Evolutionary conservation across 1,140 invertebrate species (phyloP).

Genomic region (Camponotus pennsylvanicus): DNA sequence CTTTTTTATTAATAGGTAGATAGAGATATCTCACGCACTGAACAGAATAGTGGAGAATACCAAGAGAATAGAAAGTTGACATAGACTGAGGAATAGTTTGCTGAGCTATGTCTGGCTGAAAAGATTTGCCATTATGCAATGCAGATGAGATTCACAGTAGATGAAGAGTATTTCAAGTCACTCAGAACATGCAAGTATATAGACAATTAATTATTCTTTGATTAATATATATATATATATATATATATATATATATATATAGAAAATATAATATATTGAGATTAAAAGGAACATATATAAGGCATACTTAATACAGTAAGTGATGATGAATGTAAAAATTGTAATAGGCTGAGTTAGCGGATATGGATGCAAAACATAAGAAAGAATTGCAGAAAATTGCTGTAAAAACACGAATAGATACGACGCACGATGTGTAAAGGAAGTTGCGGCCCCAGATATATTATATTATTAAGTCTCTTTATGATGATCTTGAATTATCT

Average conservation of each 20-base stretch:
- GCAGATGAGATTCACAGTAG: constrained; percentile 60
- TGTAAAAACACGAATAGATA: constrained; percentile 74
- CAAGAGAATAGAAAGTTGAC: too few species aligned
- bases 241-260: too few species aligned
- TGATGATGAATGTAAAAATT: too few species aligned
- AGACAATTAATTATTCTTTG: neutral
- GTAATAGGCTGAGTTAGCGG: constrained; percentile 53
- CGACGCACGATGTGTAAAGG: constrained; percentile 76
- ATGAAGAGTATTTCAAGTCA: constrained; percentile 70
- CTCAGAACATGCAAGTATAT: constrained; percentile 71
- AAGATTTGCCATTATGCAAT: constrained; percentile 63
- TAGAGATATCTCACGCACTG: too few species aligned
- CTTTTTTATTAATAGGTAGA: neutral
- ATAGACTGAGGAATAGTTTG: constrained; percentile 73
- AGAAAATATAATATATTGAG: neutral
- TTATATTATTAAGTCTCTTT: constrained; percentile 70
- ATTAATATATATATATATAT: too few species aligned
- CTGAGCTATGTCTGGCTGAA: constrained; percentile 75
- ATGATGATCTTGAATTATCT: constrained; percentile 76
- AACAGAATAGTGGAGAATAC: too few species aligned
- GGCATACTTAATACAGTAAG: neutral
- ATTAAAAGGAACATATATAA: neutral
- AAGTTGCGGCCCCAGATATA: constrained; percentile 79
- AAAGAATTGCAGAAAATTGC: constrained; percentile 76
- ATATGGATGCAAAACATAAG: constrained; percentile 62